phyloP scores from a whole-genome alignment of 2,113 vertebrate genomes.

The Asarcornis scutulata region DNA sequence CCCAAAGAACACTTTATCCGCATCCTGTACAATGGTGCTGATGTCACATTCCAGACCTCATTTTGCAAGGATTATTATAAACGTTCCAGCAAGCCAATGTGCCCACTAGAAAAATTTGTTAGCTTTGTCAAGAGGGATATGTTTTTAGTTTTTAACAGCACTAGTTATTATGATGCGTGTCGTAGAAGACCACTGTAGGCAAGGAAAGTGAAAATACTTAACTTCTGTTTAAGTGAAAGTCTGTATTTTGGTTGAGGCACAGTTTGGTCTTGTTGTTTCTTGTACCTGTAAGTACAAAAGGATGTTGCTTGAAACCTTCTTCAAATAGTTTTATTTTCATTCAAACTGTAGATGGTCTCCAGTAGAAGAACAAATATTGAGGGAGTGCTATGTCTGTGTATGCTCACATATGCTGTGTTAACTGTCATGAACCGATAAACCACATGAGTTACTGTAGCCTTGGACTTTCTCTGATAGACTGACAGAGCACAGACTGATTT shows the following conservation, averaged over 20 bases:
- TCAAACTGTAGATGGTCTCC: not conserved
- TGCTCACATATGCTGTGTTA: not conserved
- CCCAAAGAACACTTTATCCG: constrained; percentile 83
- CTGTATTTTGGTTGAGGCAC: not conserved
- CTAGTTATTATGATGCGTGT: constrained; percentile 91
- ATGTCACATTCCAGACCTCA: constrained; percentile 91
- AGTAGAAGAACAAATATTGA: not conserved
- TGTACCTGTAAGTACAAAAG: not conserved
- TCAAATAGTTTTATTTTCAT: not conserved
- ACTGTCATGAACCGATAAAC: not conserved
- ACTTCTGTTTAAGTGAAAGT: not conserved
- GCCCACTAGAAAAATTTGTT: constrained; percentile 90
- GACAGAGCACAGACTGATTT: not conserved
- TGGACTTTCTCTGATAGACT: not conserved
- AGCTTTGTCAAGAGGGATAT: constrained; percentile 90
- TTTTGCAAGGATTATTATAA: constrained; percentile 87
- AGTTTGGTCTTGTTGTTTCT: not conserved
- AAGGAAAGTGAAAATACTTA: not conserved
- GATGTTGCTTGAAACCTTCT: constrained; percentile 23
- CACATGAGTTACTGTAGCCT: constrained; percentile 11
- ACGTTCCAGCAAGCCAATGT: constrained; percentile 83
- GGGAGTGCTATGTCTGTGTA: not conserved
- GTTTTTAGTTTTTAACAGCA: constrained; percentile 87
- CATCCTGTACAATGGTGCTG: constrained; percentile 92
- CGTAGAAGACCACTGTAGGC: constrained; percentile 75